phyloP scores from a whole-genome alignment of 2,797 vertebrate species.

The Cyprinodon diabolis region DNA sequence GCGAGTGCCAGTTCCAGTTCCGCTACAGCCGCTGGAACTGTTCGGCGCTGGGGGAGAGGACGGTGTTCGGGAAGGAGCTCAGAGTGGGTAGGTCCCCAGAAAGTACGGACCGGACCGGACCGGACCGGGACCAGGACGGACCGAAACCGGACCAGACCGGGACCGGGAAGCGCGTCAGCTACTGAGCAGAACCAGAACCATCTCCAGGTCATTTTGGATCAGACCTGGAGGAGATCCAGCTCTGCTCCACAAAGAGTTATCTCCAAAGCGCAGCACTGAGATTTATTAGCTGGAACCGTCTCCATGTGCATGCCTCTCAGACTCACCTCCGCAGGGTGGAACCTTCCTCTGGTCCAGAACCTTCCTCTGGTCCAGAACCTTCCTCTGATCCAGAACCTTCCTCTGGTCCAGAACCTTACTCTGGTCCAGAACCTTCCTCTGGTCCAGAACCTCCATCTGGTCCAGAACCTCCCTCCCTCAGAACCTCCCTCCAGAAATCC shows the following conservation, averaged over 20 bases:
- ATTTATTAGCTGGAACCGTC: slow-evolving; percentile 73
- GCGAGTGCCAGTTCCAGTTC: slow-evolving; percentile 98
- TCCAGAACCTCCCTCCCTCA: no score
- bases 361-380: slow-evolving; percentile 40
- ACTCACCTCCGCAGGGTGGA: slow-evolving; percentile 73
- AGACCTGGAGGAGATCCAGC: slow-evolving; percentile 26
- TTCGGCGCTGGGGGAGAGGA: slow-evolving; percentile 94
- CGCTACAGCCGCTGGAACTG: slow-evolving; percentile 97
- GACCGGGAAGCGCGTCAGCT: no score
- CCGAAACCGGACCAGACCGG: no score
- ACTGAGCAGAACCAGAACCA: background rate
- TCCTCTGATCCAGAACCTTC: slow-evolving; percentile 61
- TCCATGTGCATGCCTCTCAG: slow-evolving; percentile 67
- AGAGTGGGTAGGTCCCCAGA: slow-evolving; percentile 93
- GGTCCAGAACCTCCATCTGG: no score
- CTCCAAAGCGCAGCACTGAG: slow-evolving; percentile 56
- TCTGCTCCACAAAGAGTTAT: slow-evolving; percentile 25
- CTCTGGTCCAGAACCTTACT: no score
- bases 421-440: no score
- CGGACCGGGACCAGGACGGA: background rate
- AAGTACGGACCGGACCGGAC: fast-evolving
- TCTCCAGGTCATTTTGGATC: slow-evolving; percentile 4
- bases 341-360: slow-evolving; percentile 61
- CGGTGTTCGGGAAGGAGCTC: slow-evolving; percentile 97
- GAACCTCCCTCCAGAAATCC: no score